Conservation (phyloP, 2,888 invertebrate species). For the Hemaris fuciformis region DNA sequence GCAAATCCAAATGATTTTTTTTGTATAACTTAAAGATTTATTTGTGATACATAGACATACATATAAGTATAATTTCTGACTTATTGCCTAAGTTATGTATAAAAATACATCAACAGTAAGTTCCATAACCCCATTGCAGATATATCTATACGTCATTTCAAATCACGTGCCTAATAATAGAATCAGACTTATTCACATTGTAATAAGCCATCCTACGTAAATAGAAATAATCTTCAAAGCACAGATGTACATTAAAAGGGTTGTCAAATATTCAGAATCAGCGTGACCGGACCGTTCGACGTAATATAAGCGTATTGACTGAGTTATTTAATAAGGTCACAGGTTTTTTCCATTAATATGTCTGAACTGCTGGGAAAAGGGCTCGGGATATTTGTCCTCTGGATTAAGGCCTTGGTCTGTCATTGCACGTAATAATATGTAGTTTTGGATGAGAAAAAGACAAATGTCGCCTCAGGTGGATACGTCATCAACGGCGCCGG, state of each 20-base stretch:
- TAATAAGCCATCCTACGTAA: background rate
- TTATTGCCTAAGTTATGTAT: no score
- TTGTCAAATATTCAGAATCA: background rate
- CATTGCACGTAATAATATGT: background rate
- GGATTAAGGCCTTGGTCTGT: background rate
- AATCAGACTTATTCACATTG: background rate
- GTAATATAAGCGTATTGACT: constrained; percentile 4
- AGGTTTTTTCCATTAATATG: background rate
- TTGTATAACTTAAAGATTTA: no score
- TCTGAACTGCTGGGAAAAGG: background rate
- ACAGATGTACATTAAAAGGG: background rate
- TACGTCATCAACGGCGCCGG: no score
- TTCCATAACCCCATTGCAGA: background rate
- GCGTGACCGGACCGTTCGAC: background rate
- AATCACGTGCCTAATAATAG: background rate
- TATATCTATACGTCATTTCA: background rate
- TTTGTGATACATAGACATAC: no score
- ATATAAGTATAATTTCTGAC: no score
- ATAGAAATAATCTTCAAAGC: constrained; percentile 6
- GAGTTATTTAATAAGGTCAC: constrained; percentile 8
- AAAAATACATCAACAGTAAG: background rate
- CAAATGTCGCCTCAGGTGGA: no score
- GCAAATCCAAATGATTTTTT: no score
- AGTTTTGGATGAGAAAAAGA: background rate
- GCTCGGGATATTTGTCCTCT: background rate